phyloP scores from a whole-genome alignment of 2,113 vertebrate species.

The Regulus satrapa region DNA sequence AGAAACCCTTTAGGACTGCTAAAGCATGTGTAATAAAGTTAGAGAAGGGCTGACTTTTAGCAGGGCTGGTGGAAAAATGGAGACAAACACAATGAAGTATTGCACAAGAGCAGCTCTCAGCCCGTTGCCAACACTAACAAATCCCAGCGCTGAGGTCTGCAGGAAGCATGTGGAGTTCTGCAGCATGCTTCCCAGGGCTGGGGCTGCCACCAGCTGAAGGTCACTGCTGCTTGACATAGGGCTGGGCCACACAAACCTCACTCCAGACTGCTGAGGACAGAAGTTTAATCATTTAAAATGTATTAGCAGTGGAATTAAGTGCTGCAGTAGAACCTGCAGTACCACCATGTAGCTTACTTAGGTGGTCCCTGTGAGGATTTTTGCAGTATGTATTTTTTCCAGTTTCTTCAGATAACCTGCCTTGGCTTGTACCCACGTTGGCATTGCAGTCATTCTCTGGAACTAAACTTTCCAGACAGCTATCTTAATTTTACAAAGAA shows the following conservation, averaged over 20 bases:
- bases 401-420: fast-evolving
- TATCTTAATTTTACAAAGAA: neutral
- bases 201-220: neutral
- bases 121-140: neutral
- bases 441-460: neutral
- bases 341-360: neutral
- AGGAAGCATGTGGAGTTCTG: neutral
- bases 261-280: neutral
- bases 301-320: neutral
- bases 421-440: neutral
- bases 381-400: neutral
- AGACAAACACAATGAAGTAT: conserved; percentile 8
- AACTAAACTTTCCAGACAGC: neutral
- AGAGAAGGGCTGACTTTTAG: neutral
- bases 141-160: neutral
- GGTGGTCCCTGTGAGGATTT: neutral
- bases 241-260: neutral
- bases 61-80: conserved; percentile 19
- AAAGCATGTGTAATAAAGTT: neutral
- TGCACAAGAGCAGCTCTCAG: neutral
- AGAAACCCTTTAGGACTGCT: neutral
- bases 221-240: neutral
- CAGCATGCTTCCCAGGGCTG: neutral
- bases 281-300: neutral
- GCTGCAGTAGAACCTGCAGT: neutral